These are phyloP conservation scores for Solen grandis DNA, from an alignment of 1,140 invertebrate genomes.

Conservation along the genomic window DNA sequence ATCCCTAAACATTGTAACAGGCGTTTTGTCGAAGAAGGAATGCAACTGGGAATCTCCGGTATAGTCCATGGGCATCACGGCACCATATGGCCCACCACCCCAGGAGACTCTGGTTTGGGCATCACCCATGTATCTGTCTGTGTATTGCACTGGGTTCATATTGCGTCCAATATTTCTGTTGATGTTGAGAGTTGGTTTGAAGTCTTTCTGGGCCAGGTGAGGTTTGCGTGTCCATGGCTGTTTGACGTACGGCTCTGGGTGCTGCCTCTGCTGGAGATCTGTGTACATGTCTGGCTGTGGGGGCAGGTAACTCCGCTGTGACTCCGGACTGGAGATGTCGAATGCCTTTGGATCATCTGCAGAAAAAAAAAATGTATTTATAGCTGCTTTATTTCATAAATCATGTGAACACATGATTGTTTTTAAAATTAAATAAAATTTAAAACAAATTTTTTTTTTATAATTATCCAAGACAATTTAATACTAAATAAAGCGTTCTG, in stretches of 20 bases:
- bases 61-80: constrained; percentile 33
- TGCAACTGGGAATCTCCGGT: constrained; percentile 43
- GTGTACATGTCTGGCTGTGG: not conserved
- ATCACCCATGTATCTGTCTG: not conserved
- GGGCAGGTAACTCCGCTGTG: constrained; percentile 18
- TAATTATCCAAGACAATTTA: too few species aligned
- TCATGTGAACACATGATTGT: too few species aligned
- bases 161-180: constrained; percentile 19
- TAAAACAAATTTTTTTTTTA: not conserved
- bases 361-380: constrained; percentile 25
- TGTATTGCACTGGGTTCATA: not conserved
- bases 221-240: constrained; percentile 39
- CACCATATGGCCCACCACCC: constrained; percentile 28
- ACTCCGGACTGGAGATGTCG: constrained; percentile 49
- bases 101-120: not conserved
- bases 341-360: constrained; percentile 55
- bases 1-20: constrained; percentile 18
- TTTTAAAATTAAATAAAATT: not conserved
- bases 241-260: constrained; percentile 20
- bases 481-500: too few species aligned
- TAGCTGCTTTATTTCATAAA: too few species aligned
- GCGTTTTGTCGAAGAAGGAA: constrained; percentile 56
- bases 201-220: constrained; percentile 27
- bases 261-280: not conserved
- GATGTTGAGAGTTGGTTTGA: constrained; percentile 4